Conservation (phyloP, 2,113 vertebrate species). For the Rhinolophus ferrumequinum region DNA sequence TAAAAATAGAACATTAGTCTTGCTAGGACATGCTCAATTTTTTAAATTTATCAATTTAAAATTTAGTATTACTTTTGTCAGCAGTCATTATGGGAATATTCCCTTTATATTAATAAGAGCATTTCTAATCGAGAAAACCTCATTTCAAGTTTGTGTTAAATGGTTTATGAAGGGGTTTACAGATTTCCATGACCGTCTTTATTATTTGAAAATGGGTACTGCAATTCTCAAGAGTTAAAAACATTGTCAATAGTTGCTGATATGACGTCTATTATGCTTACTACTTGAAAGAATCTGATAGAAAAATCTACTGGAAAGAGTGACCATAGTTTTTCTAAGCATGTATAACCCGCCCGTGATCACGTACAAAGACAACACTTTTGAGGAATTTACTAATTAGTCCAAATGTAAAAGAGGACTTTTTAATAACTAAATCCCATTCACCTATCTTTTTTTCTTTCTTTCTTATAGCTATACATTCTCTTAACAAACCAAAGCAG, state of each 20-base stretch:
- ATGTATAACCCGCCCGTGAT: not conserved
- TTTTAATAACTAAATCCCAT: slow-evolving; percentile 43
- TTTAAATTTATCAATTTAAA: slow-evolving; percentile 53
- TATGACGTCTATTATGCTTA: not conserved
- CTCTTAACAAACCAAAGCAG: slow-evolving; percentile 63
- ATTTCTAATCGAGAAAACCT: slow-evolving; percentile 53
- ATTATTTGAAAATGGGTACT: slow-evolving; percentile 57
- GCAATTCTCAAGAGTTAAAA: slow-evolving; percentile 55
- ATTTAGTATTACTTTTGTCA: slow-evolving; percentile 74
- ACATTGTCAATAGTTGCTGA: not conserved
- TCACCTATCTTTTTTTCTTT: not conserved
- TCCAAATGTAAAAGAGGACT: slow-evolving; percentile 16
- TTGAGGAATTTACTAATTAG: slow-evolving; percentile 49
- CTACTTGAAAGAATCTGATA: slow-evolving; percentile 15
- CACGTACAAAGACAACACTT: slow-evolving; percentile 33
- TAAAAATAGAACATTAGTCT: slow-evolving; percentile 63
- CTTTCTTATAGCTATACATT: slow-evolving; percentile 13
- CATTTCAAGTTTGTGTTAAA: slow-evolving; percentile 53
- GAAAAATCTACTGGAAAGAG: slow-evolving; percentile 1
- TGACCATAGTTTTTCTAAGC: slow-evolving; percentile 31
- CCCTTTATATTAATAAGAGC: slow-evolving; percentile 62
- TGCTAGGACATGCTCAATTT: slow-evolving; percentile 62
- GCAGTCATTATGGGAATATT: slow-evolving; percentile 65
- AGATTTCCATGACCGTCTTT: slow-evolving; percentile 42
- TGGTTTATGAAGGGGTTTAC: slow-evolving; percentile 16